Evolutionary conservation across 1,140 invertebrate species (phyloP).

Genomic region (Halictus rubicundus): DNA sequence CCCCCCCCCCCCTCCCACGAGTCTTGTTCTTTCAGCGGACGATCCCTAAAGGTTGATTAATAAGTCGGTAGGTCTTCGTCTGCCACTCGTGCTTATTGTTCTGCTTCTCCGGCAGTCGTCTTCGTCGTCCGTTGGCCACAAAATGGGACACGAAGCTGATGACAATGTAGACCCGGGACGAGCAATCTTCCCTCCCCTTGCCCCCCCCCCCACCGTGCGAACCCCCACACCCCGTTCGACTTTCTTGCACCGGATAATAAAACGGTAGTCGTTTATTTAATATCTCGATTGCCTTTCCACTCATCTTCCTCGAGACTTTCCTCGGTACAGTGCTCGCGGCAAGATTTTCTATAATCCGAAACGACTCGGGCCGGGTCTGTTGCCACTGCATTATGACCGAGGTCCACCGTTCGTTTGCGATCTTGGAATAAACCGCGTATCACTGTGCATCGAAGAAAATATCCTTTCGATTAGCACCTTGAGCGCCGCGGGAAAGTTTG

Average conservation of each 20-base stretch:
- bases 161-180: constrained; percentile 19
- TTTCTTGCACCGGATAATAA: constrained; percentile 24
- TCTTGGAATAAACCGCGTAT: too few relatives aligned
- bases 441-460: too few relatives aligned
- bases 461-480: too few relatives aligned
- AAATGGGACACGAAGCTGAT: constrained; percentile 25
- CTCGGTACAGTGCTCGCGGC: background rate
- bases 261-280: constrained; percentile 24
- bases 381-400: background rate
- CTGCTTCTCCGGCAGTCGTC: background rate
- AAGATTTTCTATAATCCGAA: background rate
- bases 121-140: constrained; percentile 14
- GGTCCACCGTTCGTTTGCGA: too few relatives aligned
- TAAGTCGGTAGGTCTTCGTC: constrained; percentile 37
- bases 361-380: background rate
- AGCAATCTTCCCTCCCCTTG: constrained; percentile 5
- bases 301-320: background rate
- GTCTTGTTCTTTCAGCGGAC: constrained; percentile 11
- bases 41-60: constrained; percentile 41
- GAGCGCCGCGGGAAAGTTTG: too few relatives aligned
- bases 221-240: background rate
- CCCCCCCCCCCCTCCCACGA: too few relatives aligned
- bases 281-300: constrained; percentile 14
- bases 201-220: too few relatives aligned
- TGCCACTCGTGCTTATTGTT: constrained; percentile 18